Evolutionary conservation across 1,140 invertebrate genomes (phyloP), one percentile per base, ranked within the genome.

Genomic region (Caenorhabditis brenneri): DNA sequence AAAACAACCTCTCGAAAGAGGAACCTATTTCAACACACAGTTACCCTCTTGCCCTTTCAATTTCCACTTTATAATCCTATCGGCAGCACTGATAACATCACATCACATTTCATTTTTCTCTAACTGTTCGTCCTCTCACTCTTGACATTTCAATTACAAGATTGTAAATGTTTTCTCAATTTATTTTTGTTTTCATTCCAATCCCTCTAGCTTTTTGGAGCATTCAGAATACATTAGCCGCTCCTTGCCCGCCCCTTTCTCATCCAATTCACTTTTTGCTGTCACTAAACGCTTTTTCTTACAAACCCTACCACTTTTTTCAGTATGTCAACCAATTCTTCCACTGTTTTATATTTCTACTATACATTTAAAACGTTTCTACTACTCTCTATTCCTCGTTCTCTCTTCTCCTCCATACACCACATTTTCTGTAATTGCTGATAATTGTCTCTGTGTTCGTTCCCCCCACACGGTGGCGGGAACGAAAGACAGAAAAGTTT

Each of bases 371-470:
- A 51, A 51, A 51, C 53, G 24, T 24, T 42, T 74, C 33, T 24
- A 7, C 46, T 10, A 33, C 36, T 24, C 15, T 24, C 7, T 12
- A 7, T 7, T 7, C 27, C 6, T 42, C n/a, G 19, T 12, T 42
- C 10, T 74, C 36, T 42, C 33, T 65, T 12, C 22, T 27, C 19
- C 6, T 74, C 27, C 24, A 16, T 51, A 51, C 49, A 51, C 9
- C 42, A n/a, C 55, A 58, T 22, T 19, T 36, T 33, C 58, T 74
- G 15, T 74, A 46, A 74, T 74, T 74, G 65, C 65, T 74, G 36
- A 74, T 74, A 74, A 74, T 74, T 74, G 65, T 42, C 24, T 58
- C 36, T 74, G 31, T 65, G 65, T 74, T 74, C 65, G 65, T 74
- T 74, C 65, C 65, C 65, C 33, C 33, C 16, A 15, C 15, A 5